Percentiles rank a stretch among this genome's conserved stretches.
Conservation (phyloP, 2,797 vertebrate species). For the Enteromius trimaculatus region DNA sequence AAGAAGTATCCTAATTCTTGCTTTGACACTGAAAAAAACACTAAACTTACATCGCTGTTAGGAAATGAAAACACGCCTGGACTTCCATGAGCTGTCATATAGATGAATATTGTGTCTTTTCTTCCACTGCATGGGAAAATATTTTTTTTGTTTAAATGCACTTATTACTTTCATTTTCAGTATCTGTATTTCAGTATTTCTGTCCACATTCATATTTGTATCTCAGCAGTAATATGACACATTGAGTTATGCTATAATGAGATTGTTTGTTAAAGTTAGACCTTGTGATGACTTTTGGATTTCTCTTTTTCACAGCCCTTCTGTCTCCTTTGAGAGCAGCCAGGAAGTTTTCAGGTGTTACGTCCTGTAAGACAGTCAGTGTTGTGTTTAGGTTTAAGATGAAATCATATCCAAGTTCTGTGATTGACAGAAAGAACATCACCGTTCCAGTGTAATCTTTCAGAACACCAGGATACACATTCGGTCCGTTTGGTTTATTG, state of each 20-base stretch:
- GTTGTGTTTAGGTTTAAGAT: not conserved
- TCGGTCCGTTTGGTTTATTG: not conserved
- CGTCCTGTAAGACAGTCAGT: not conserved
- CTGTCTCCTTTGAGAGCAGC: not conserved
- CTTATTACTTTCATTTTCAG: too few species aligned
- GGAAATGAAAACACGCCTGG: rapidly evolving
- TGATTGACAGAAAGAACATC: not conserved
- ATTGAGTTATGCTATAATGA: too few species aligned
- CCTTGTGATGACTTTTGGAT: not conserved
- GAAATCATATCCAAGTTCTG: not conserved
- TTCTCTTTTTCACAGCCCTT: not conserved
- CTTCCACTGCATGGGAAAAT: too few species aligned
- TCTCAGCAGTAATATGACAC: too few species aligned
- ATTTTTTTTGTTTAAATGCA: too few species aligned
- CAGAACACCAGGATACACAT: rapidly evolving
- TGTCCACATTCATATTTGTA: too few species aligned
- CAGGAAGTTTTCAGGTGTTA: slow-evolving; percentile 18
- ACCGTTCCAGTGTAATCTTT: not conserved
- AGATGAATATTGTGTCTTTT: too few species aligned
- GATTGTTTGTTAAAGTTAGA: not conserved
- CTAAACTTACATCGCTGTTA: too few species aligned
- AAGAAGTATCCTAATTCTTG: too few species aligned
- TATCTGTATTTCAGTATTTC: too few species aligned
- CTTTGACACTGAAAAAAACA: too few species aligned
- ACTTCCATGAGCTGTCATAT: too few species aligned